Base-by-base conservation (phyloP, 1,140 invertebrate genomes). In the Lutraria rhynchaena region DNA sequence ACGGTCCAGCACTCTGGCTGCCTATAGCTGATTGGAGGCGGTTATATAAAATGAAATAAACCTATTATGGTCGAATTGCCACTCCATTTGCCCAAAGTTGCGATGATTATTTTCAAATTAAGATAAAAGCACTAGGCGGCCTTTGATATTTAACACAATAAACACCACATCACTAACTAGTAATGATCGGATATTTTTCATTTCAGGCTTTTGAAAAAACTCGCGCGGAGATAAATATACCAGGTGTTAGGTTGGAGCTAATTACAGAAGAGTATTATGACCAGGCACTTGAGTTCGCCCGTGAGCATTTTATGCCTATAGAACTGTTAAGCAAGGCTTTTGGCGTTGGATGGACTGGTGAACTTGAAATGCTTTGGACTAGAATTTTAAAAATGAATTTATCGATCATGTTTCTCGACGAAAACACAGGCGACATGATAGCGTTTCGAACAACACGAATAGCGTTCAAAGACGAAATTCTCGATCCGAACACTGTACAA, bases 191-290 rank as follows among this genome's bases (percentile, higher is more conserved):
- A n/a, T n/a, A n/a, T 35, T 67, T 65, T 3, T 65, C 2, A 11
- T 65, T 65, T 69, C 37, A 71, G 69, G 69, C 69, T 1, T 71
- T 71, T 35, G 17, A 57, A 27, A 55, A 37, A 35, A 22, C 69
- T 35, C 5, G 24, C 15, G 51, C 27, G 27, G 31, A 57, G n/a
- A 29, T 37, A 0, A 22, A 37, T 24, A 37, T 37, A 15, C 19
- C 29, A 24, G 69, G 53, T 11, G 37, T 55, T 13, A 55, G 27
- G 13, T 9, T 71, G 0, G 19, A 51, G 13, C 35, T 71, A 37
- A 24, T 71, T 27, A 71, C 69, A 24, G 15, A 51, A 3, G 33
- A 71, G 17, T 22, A 71, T 19, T 41, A 55, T 22, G 31, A 57
- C 11, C 15, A 71, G 17, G 53, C 53, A 22, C 1, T 57, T 7